Evolutionary conservation across 1,140 invertebrate genomes (phyloP), one percentile per base, ranked within the genome.

Genomic region (Panonychus citri): DNA sequence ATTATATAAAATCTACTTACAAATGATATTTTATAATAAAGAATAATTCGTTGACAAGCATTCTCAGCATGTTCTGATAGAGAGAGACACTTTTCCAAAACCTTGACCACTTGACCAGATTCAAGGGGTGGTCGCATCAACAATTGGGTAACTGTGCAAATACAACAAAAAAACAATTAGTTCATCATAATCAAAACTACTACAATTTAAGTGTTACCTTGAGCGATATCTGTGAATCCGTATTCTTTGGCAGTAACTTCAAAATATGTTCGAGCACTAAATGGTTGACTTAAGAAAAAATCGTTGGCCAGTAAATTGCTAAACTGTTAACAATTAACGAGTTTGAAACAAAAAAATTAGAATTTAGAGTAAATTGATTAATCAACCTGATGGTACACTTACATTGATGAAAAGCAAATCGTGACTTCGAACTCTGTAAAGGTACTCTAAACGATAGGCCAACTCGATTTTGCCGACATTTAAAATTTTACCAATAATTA

Each of bases 11-110:
- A 10, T 27, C n/a, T 27, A 51, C 52, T 54, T 54, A 59, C 39
- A 46, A 53, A 59, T 17, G 57, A 55, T 15, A 59, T 59, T 34
- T 55, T 59, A 26, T 55, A 59, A 37, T 59, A 56, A 8, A 59
- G 48, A 17, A 59, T n/a, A 17, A 59, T 55, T 3, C 30, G 21
- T 40, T 59, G 19, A 30, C 46, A 50, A 2, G 48, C 56, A 21
- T 50, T 55, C 17, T 28, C 30, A n/a, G 52, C 57, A 56, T 46
- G 43, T 46, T 24, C 21, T n/a, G 43, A n/a, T 2, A 46, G 17
- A 46, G 43, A 46, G 15, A 10, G 8, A 46, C 43, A 46, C 7
- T 46, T 46, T 19, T 46, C 43, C 7, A 46, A 7, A 46, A 46
- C n/a, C 19, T 24, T 46, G 3, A 46, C 43, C 1, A 46, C 43